phyloP scores from a whole-genome alignment of 2,888 invertebrate genomes.

The Carabus problematicus region DNA sequence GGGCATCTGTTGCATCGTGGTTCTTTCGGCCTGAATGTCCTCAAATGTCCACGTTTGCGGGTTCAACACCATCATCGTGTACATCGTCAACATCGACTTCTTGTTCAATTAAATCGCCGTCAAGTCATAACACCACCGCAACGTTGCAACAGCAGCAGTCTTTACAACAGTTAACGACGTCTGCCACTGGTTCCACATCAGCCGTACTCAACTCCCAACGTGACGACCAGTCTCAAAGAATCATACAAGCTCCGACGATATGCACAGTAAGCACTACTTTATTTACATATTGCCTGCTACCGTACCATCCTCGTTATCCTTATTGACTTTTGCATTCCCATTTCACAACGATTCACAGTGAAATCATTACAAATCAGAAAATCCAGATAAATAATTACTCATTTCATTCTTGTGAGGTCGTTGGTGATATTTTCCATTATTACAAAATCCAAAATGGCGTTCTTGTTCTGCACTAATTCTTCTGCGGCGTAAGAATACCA shows the following conservation, averaged over 20 bases:
- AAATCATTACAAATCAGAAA: too few species aligned
- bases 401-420: too few species aligned
- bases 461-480: too few species aligned
- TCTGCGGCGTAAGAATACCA: too few species aligned
- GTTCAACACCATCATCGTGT: conserved; percentile 47
- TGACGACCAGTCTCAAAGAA: conserved; percentile 50
- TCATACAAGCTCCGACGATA: conserved; percentile 57
- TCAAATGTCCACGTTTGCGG: conserved; percentile 52
- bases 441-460: too few species aligned
- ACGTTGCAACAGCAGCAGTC: conserved; percentile 45
- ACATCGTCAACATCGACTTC: conserved; percentile 44
- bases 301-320: not conserved
- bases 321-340: too few species aligned
- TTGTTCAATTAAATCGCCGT: conserved; percentile 42
- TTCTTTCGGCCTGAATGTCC: conserved; percentile 58
- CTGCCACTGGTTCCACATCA: conserved; percentile 46
- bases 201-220: conserved; percentile 38
- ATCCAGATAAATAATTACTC: too few species aligned
- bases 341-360: too few species aligned
- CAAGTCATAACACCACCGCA: conserved; percentile 38
- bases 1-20: conserved; percentile 62
- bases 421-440: too few species aligned
- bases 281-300: not conserved
- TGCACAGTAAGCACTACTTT: conserved; percentile 54
- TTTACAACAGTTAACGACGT: conserved; percentile 25